These are phyloP conservation scores for Mycetomoellerius zeteki DNA, from an alignment of 1,140 invertebrate species.

Conservation along the genomic window DNA sequence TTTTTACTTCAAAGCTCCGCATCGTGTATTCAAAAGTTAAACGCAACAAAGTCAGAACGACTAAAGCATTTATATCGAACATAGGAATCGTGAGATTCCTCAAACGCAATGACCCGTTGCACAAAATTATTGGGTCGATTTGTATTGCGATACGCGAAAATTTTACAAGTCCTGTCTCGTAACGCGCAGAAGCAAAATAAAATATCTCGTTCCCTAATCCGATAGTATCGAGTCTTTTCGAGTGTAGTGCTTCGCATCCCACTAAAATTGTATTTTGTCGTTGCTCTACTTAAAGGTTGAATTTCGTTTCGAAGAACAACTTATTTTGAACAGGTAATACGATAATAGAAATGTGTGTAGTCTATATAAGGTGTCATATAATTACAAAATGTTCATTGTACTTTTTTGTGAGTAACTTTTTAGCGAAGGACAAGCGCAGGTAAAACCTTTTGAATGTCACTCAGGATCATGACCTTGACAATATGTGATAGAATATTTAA, in stretches of 20 bases:
- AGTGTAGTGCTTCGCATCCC: slow-evolving; percentile 8
- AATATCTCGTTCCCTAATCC: slow-evolving; percentile 57
- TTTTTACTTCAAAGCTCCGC: background rate
- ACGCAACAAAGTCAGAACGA: background rate
- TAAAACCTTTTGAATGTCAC: too few species aligned
- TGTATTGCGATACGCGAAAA: slow-evolving; percentile 40
- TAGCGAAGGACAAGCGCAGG: too few species aligned
- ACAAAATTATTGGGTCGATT: slow-evolving; percentile 45
- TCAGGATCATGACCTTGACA: too few species aligned
- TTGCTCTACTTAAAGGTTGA: slow-evolving; percentile 32
- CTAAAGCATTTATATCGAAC: background rate
- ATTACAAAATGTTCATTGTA: too few species aligned
- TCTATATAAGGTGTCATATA: too few species aligned
- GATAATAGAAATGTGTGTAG: too few species aligned
- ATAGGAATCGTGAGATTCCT: slow-evolving; percentile 24
- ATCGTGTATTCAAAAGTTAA: background rate
- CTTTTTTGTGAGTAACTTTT: too few species aligned
- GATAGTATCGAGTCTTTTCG: slow-evolving; percentile 30
- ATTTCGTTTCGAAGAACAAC: background rate
- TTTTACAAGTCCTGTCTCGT: slow-evolving; percentile 18
- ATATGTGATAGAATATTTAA: background rate
- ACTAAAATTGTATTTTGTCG: slow-evolving; percentile 43
- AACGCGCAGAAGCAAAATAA: slow-evolving; percentile 25
- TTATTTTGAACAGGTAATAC: too few species aligned
- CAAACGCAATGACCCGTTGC: background rate